Conservation (phyloP, 2,888 invertebrate species). For the Onthophagus sagittarius region DNA sequence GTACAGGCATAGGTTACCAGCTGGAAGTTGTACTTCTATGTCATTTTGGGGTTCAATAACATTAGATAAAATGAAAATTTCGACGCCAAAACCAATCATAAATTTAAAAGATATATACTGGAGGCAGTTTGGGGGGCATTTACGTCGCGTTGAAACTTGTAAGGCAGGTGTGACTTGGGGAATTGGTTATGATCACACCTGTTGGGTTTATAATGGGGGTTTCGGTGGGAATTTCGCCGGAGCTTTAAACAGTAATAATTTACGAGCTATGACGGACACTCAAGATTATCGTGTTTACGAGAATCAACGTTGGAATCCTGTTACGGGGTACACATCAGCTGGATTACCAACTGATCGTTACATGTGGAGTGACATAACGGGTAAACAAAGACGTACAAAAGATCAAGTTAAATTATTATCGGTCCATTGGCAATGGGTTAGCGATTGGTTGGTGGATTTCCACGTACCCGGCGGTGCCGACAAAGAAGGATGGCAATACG, state of each 20-base stretch:
- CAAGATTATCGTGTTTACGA: slow-evolving; percentile 88
- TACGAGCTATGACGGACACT: slow-evolving; percentile 77
- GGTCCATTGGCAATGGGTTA: slow-evolving; percentile 86
- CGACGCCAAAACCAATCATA: slow-evolving; percentile 54
- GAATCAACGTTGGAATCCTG: slow-evolving; percentile 92
- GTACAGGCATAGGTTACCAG: slow-evolving; percentile 59
- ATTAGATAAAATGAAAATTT: slow-evolving; percentile 65
- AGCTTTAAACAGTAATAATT: slow-evolving; percentile 56
- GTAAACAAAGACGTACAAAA: slow-evolving; percentile 76
- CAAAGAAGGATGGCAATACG: slow-evolving; percentile 92
- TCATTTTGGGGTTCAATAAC: slow-evolving; percentile 73
- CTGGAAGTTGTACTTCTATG: slow-evolving; percentile 50
- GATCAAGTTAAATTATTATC: slow-evolving; percentile 83
- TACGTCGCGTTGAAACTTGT: slow-evolving; percentile 73
- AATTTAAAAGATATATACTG: slow-evolving; percentile 77
- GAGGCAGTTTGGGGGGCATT: slow-evolving; percentile 84
- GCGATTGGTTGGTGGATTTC: slow-evolving; percentile 92
- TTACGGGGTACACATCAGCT: slow-evolving; percentile 82
- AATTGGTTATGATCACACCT: slow-evolving; percentile 79
- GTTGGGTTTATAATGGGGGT: slow-evolving; percentile 87
- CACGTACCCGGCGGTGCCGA: slow-evolving; percentile 87
- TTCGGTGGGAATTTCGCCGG: slow-evolving; percentile 83
- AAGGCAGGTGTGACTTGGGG: slow-evolving; percentile 83
- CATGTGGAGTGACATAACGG: slow-evolving; percentile 89
- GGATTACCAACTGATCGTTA: slow-evolving; percentile 47